phyloP scores from a whole-genome alignment of 1,140 invertebrate species.

The Nephotettix cincticeps region DNA sequence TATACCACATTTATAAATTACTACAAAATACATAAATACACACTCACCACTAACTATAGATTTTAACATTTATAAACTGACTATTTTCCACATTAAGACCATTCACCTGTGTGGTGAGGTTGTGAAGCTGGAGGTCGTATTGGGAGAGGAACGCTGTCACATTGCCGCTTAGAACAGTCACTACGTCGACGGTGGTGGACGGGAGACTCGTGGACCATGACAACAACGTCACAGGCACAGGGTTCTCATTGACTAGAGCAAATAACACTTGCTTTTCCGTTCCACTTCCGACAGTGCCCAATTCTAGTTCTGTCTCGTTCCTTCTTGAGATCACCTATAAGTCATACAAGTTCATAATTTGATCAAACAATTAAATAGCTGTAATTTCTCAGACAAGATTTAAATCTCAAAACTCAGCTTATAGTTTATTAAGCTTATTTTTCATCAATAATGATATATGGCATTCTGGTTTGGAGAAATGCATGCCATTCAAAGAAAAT shows the following conservation, averaged over 20 bases:
- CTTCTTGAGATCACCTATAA: conserved; percentile 15
- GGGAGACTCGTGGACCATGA: conserved; percentile 67
- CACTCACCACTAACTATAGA: no score
- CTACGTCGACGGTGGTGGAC: conserved; percentile 63
- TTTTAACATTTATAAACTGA: not conserved
- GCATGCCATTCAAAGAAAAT: no score
- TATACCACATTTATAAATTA: not conserved
- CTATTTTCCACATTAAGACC: not conserved
- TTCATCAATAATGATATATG: no score
- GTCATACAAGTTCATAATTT: no score
- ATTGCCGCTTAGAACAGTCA: conserved; percentile 56
- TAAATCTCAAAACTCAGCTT: no score
- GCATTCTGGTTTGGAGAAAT: no score
- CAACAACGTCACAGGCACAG: conserved; percentile 65
- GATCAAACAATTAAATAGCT: no score
- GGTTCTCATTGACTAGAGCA: conserved; percentile 74
- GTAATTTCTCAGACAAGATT: no score
- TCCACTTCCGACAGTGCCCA: conserved; percentile 71
- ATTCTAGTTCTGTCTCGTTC: conserved; percentile 55
- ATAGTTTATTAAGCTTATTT: no score
- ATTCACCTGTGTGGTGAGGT: not conserved
- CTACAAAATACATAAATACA: not conserved
- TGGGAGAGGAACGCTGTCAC: not conserved
- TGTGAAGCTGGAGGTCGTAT: not conserved
- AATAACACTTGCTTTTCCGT: conserved; percentile 67